Evolutionary conservation across 2,888 invertebrate species (phyloP), one percentile per base, ranked within the genome.

Genomic region (Andrena dorsata): DNA sequence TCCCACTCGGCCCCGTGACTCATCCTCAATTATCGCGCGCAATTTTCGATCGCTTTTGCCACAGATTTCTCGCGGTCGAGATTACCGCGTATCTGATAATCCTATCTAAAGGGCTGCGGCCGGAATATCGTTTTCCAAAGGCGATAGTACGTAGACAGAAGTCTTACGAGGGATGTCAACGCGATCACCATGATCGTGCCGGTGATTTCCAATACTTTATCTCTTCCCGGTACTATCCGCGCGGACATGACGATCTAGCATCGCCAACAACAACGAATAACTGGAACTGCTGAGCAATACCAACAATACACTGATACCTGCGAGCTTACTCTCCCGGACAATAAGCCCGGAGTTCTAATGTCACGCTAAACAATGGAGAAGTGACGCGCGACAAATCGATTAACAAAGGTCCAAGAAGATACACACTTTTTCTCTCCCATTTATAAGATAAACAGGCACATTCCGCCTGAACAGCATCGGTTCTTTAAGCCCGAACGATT

Each of bases 151-250:
- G n/a, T 2, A 28, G n/a, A 13, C 35, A 10, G 10, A 10, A 28
- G 13, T 7, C 10, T 26, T 23, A 16, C 4, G 35, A n/a, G 28
- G 10, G 58, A 49, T 51, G 58, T 47, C 28, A n/a, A n/a, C 53
- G 28, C n/a, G 20, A 49, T 6, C n/a, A n/a, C 47, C 23, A 35
- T 70, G 20, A 53, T 49, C 16, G 23, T 4, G 35, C 20, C 5
- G 60, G n/a, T 65, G 51, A 53, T 81, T 82, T 61, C 51, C 26
- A 65, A 51, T 70, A 63, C 23, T 65, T 83, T 74, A 83, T 83
- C 78, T 51, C 2, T 8, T n/a, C n/a, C 28, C 30, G 56, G 71
- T 68, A 79, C 49, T 51, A 8, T 7, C 51, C 51, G 51, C 51
- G 51, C 51, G 20, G 51, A 51, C 51, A 20, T 51, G 20, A 3